These are phyloP conservation scores for Brachymystax lenok DNA, from an alignment of 2,797 vertebrate species.

Conservation along the genomic window DNA sequence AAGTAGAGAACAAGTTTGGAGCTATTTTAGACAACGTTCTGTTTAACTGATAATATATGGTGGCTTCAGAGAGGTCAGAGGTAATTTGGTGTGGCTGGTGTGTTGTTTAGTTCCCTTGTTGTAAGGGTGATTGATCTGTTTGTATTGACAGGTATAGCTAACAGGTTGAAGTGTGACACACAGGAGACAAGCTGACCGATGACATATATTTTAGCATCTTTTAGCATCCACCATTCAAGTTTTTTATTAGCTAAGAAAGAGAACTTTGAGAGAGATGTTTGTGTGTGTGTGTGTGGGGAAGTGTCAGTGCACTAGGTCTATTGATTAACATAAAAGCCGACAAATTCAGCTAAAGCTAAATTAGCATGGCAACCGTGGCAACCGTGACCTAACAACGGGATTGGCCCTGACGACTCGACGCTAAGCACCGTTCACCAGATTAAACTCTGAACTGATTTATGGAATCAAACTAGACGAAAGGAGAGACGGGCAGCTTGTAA, in stretches of 20 bases:
- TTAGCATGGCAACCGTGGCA: slow-evolving; percentile 55
- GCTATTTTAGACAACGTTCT: not conserved
- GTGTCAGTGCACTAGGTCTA: slow-evolving; percentile 60
- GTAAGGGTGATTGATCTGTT: not conserved
- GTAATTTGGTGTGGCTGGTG: too few relatives aligned
- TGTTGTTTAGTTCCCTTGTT: not conserved
- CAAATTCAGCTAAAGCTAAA: slow-evolving; percentile 65
- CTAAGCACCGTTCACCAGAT: not conserved
- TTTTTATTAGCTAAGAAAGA: not conserved
- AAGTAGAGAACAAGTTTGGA: slow-evolving; percentile 29
- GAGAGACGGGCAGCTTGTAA: not conserved
- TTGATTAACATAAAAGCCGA: slow-evolving; percentile 70
- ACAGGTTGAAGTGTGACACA: not conserved
- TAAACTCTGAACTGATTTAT: slow-evolving; percentile 20
- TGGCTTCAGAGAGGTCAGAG: not conserved
- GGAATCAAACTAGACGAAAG: slow-evolving; percentile 40
- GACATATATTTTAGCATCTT: not conserved
- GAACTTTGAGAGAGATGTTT: not conserved
- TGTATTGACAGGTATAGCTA: not conserved
- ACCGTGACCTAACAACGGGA: slow-evolving; percentile 49
- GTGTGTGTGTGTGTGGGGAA: slow-evolving; percentile 20
- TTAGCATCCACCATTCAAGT: too few relatives aligned
- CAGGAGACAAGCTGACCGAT: not conserved
- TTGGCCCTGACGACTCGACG: not conserved
- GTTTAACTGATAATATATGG: not conserved